Conservation (phyloP, 2,888 invertebrate genomes). For the Erynnis tages region DNA sequence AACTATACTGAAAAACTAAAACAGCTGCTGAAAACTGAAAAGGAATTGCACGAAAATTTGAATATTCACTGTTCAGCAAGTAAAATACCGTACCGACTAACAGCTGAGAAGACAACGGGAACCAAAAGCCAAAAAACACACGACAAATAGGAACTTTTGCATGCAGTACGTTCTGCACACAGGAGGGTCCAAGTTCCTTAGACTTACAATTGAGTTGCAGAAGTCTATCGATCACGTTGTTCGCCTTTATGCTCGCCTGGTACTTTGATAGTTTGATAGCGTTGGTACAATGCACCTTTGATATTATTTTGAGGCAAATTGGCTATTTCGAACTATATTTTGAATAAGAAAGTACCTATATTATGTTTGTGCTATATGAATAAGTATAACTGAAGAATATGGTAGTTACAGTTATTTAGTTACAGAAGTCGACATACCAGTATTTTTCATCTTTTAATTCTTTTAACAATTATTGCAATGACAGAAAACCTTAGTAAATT, state of each 20-base stretch:
- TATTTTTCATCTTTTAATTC: too few relatives aligned
- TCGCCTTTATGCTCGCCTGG: neutral
- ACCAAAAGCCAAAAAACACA: slow-evolving; percentile 16
- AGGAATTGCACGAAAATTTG: slow-evolving; percentile 6
- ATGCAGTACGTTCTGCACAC: slow-evolving; percentile 4
- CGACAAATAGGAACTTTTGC: slow-evolving; percentile 17
- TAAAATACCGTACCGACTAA: slow-evolving; percentile 15
- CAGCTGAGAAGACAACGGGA: slow-evolving; percentile 20
- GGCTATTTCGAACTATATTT: too few relatives aligned
- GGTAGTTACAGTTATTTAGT: too few relatives aligned
- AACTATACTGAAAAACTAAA: neutral
- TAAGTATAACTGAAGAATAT: too few relatives aligned
- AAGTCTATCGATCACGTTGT: slow-evolving; percentile 10
- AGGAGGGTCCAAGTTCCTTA: neutral
- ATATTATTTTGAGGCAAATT: neutral
- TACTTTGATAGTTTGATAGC: slow-evolving; percentile 6
- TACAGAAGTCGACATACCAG: too few relatives aligned
- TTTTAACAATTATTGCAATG: too few relatives aligned
- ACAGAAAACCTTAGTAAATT: too few relatives aligned
- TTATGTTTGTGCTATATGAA: too few relatives aligned
- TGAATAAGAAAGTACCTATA: too few relatives aligned
- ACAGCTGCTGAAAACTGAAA: neutral
- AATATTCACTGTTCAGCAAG: slow-evolving; percentile 26
- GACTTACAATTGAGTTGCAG: slow-evolving; percentile 13
- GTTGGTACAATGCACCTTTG: neutral